Conservation (phyloP, 2,797 vertebrate species). For the Halcyon leucocephala region DNA sequence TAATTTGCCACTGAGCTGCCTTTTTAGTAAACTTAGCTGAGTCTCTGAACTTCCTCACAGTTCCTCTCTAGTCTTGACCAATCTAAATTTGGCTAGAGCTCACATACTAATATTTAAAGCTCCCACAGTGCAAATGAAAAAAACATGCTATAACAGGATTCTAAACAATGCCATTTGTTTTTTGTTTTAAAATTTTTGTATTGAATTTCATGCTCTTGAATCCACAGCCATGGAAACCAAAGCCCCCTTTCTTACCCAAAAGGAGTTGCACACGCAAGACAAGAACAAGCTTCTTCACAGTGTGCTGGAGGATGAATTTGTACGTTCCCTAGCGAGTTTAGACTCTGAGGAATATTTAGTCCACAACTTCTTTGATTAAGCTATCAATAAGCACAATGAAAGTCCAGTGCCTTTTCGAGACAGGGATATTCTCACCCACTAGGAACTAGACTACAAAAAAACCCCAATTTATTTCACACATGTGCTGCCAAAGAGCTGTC, state of each 20-base stretch:
- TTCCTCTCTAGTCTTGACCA: not conserved
- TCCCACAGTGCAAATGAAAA: constrained; percentile 27
- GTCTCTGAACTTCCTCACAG: not conserved
- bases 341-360: not conserved
- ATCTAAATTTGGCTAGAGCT: constrained; percentile 20
- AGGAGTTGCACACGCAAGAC: not conserved
- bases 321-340: not conserved
- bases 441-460: not conserved
- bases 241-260: not conserved
- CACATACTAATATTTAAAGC: constrained; percentile 31
- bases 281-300: not conserved
- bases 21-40: not conserved
- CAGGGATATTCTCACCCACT: not conserved
- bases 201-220: constrained; percentile 49
- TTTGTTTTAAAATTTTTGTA: constrained; percentile 24
- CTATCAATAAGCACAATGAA: not conserved
- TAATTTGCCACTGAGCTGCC: not conserved
- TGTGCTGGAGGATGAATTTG: not conserved
- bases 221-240: not conserved
- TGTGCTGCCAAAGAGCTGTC: constrained; percentile 50
- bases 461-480: not conserved
- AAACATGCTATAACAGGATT: constrained; percentile 50
- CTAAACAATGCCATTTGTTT: constrained; percentile 45
- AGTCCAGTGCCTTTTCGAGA: constrained; percentile 1
- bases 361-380: constrained; percentile 8